Conservation (phyloP, 2,888 invertebrate species). For the Kryphioiulus occultus region DNA sequence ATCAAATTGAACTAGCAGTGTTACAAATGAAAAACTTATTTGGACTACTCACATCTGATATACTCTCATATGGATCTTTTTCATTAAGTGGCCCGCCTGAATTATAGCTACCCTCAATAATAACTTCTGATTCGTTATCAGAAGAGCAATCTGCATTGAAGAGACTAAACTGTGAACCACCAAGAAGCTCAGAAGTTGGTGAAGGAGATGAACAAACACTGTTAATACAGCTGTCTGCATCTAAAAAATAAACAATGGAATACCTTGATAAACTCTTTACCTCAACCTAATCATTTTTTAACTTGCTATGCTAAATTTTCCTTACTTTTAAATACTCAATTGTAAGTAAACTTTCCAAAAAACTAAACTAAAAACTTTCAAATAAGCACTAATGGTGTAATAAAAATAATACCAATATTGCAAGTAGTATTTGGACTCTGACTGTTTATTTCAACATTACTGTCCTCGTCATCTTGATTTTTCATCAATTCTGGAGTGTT, state of each 20-base stretch:
- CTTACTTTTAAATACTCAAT: too few species aligned
- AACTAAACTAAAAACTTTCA: too few species aligned
- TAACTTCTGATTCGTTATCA: neutral
- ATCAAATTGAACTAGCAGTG: neutral
- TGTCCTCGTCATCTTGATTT: neutral
- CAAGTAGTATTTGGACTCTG: neutral
- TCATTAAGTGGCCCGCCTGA: too few species aligned
- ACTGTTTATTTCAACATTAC: neutral
- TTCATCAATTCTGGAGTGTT: neutral
- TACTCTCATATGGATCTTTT: neutral
- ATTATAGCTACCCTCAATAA: neutral
- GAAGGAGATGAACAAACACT: neutral
- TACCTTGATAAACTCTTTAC: too few species aligned
- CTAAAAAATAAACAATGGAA: neutral
- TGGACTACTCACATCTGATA: neutral
- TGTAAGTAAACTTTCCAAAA: too few species aligned
- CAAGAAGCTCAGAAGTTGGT: neutral
- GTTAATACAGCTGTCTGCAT: neutral
- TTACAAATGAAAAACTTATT: neutral
- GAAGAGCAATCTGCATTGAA: neutral
- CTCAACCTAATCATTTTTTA: too few species aligned
- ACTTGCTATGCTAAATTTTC: too few species aligned
- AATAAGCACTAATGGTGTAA: too few species aligned
- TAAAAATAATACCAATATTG: neutral
- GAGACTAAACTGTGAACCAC: neutral